phyloP scores from a whole-genome alignment of 1,140 invertebrate species.

The Dendroctonus ponderosae region DNA sequence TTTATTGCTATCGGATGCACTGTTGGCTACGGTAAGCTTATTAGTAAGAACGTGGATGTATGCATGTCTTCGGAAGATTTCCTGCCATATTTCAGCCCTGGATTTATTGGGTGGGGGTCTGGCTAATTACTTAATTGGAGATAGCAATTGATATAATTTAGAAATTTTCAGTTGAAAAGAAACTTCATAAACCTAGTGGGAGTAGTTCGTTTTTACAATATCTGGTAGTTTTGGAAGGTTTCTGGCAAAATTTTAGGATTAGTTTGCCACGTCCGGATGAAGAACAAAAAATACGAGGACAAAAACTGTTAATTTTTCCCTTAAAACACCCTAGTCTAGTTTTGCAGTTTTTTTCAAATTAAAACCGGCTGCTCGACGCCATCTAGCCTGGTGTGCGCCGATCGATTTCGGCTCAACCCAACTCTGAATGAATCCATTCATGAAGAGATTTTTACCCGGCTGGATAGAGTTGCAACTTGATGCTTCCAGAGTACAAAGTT shows the following conservation, averaged over 20 bases:
- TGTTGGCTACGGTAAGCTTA: background rate
- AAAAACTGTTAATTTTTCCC: background rate
- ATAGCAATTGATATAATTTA: too few relatives aligned
- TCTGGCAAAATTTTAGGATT: background rate
- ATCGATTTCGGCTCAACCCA: slow-evolving; percentile 25
- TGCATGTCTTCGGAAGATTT: background rate
- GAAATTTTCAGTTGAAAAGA: too few relatives aligned
- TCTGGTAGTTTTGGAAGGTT: background rate
- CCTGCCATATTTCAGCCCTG: background rate
- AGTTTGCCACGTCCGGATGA: background rate
- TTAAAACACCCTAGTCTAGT: background rate
- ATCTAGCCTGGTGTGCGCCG: slow-evolving; percentile 3
- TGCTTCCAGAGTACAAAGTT: slow-evolving; percentile 3
- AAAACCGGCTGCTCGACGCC: slow-evolving; percentile 6
- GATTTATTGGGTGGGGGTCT: background rate
- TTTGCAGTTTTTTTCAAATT: background rate
- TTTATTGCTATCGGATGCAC: slow-evolving; percentile 8
- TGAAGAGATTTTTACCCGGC: slow-evolving; percentile 2
- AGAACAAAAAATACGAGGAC: background rate
- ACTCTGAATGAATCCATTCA: slow-evolving; percentile 35
- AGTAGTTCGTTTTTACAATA: background rate
- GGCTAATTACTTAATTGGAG: too few relatives aligned
- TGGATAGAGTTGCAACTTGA: slow-evolving; percentile 21
- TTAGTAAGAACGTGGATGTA: background rate
- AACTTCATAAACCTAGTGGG: too few relatives aligned